Base-by-base conservation (phyloP, 2,888 invertebrate species). In the Sceliomorpha sp. region DNA sequence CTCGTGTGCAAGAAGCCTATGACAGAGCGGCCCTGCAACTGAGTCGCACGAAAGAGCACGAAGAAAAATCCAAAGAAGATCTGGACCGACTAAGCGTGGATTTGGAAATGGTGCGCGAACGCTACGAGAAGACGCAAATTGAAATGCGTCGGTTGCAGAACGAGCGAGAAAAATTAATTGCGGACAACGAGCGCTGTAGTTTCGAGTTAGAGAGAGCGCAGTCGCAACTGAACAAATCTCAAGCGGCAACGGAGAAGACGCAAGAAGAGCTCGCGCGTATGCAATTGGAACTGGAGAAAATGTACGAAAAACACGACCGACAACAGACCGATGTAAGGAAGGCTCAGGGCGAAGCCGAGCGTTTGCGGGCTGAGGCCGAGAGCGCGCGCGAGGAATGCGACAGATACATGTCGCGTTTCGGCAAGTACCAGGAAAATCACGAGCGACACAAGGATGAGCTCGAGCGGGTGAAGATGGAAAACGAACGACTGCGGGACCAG, bases 261-360 rank as follows among this genome's bases (percentile, higher is more conserved):
- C 96, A 96, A 86, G 97, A 97, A 85, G 97, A 97, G 89, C 92
- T 95, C 77, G 94, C 95, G 0, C 91, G 96, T 78, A 92, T 96
- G 78, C 95, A 96, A 83, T 91, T 96, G 47, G 97, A 97, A 89
- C 90, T 95, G 36, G 97, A 97, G 85, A 97, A 96, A 88, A 93
- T 96, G 91, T 95, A 95, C 81, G 97, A 97, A 81, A 96, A 96
- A 78, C 95, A 96, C 81, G 97, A 97, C 76, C 94, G 96, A 84
- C 92, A 93, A 56, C 94, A 96, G 76, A 90, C 92, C 7, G 97
- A 97, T 80, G 90, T 96, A 71, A 91, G 96, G 73, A 93, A 95
- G 84, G 92, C 95, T 6, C 95, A 96, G 82, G 92, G 92, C 0
- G 95, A 95, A 77, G 90, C 94, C 50, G 95, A 94, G 64, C 91